phyloP scores from a whole-genome alignment of 2,888 invertebrate genomes.

The Cordylochernes scorpioides region DNA sequence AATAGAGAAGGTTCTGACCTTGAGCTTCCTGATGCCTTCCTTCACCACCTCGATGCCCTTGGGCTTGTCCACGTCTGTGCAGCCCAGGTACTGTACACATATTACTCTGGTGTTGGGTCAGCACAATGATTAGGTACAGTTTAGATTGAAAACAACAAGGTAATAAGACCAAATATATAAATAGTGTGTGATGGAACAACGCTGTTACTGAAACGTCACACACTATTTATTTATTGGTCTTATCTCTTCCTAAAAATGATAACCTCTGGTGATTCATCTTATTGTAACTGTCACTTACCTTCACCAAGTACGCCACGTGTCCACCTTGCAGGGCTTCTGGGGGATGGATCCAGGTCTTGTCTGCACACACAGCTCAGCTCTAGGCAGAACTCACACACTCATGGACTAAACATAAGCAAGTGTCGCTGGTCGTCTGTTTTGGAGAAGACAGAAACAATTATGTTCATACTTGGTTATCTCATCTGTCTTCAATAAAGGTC shows the following conservation, averaged over 20 bases:
- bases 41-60: conserved; percentile 94
- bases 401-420: too few species aligned
- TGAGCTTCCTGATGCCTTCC: conserved; percentile 80
- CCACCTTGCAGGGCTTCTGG: conserved; percentile 77
- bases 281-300: conserved; percentile 32
- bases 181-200: too few species aligned
- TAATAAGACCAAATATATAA: too few species aligned
- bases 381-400: too few species aligned
- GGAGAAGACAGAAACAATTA: too few species aligned
- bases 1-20: conserved; percentile 21
- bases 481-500: too few species aligned
- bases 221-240: background rate
- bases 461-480: too few species aligned
- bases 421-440: too few species aligned
- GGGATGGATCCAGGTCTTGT: conserved; percentile 62
- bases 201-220: background rate
- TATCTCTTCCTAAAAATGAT: background rate
- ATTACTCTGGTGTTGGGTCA: background rate
- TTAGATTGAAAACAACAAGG: background rate
- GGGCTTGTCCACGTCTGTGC: conserved; percentile 75
- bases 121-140: background rate
- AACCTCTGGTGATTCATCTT: background rate
- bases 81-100: conserved; percentile 51
- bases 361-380: too few species aligned
- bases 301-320: conserved; percentile 86